Evolutionary conservation across 2,888 invertebrate genomes (phyloP).

Genomic region (Clistopyga incitator): DNA sequence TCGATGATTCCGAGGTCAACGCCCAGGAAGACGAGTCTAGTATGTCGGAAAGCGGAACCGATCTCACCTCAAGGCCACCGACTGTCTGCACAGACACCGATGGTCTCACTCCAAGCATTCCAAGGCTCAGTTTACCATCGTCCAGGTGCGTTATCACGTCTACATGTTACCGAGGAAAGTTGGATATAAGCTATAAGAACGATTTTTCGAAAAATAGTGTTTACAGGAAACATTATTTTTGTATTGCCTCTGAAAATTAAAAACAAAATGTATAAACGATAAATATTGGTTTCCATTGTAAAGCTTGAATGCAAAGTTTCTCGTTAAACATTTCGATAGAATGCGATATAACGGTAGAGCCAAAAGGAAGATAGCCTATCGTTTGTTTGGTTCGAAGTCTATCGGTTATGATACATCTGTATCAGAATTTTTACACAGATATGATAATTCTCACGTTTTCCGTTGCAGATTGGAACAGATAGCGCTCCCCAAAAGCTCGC

Average conservation of each 20-base stretch:
- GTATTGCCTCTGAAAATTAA: too few species aligned
- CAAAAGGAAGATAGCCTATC: not conserved
- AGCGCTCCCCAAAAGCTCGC: slow-evolving; percentile 63
- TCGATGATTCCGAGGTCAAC: slow-evolving; percentile 81
- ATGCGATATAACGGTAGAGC: not conserved
- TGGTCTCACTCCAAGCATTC: slow-evolving; percentile 72
- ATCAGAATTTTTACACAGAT: not conserved
- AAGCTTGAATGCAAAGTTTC: too few species aligned
- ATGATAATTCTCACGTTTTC: not conserved
- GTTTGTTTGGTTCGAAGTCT: not conserved
- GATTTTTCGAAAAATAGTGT: too few species aligned
- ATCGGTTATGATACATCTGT: not conserved
- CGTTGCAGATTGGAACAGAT: slow-evolving; percentile 74
- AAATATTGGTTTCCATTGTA: too few species aligned
- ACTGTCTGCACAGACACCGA: slow-evolving; percentile 79
- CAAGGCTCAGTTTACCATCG: slow-evolving; percentile 73
- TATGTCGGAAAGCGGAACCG: slow-evolving; percentile 84
- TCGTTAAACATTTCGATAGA: too few species aligned
- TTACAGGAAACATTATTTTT: too few species aligned
- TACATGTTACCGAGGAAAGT: not conserved
- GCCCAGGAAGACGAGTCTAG: slow-evolving; percentile 84
- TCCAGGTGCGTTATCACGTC: slow-evolving; percentile 61
- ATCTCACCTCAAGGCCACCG: slow-evolving; percentile 81
- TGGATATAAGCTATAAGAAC: too few species aligned
- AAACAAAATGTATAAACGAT: too few species aligned